Evolutionary conservation across 2,113 vertebrate genomes (phyloP).

Genomic region (Varanus komodoensis): DNA sequence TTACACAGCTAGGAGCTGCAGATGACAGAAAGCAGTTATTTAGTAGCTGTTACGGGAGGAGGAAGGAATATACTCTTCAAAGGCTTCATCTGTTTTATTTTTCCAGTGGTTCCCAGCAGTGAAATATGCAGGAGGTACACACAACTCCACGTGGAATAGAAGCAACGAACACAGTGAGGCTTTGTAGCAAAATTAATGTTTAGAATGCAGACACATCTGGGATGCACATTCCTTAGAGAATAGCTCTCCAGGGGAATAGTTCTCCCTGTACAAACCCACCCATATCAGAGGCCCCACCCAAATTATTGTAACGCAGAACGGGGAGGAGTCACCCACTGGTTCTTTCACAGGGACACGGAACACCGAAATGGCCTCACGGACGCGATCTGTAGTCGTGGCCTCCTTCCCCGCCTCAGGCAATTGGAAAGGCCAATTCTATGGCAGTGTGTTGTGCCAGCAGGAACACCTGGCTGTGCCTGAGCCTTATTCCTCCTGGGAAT

Average conservation of each 20-base stretch:
- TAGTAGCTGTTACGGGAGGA: conserved; percentile 1
- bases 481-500: no score
- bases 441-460: no score
- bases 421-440: neutral
- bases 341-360: neutral
- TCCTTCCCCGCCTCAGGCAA: neutral
- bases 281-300: neutral
- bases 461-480: neutral
- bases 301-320: neutral
- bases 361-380: neutral
- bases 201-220: neutral
- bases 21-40: conserved; percentile 15
- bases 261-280: neutral
- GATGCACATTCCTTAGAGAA: neutral
- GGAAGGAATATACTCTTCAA: neutral
- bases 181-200: neutral
- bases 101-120: neutral
- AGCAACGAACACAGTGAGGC: neutral
- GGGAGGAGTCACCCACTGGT: neutral
- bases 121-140: neutral
- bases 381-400: neutral
- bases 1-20: conserved; percentile 36
- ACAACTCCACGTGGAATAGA: neutral
- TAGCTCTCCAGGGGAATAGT: neutral
- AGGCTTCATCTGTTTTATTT: neutral